A percentile compares a stretch with the other conserved stretches of the same genome.
Evolutionary conservation across 2,888 invertebrate species (phyloP).

Genomic region (Leuctra nigra): DNA sequence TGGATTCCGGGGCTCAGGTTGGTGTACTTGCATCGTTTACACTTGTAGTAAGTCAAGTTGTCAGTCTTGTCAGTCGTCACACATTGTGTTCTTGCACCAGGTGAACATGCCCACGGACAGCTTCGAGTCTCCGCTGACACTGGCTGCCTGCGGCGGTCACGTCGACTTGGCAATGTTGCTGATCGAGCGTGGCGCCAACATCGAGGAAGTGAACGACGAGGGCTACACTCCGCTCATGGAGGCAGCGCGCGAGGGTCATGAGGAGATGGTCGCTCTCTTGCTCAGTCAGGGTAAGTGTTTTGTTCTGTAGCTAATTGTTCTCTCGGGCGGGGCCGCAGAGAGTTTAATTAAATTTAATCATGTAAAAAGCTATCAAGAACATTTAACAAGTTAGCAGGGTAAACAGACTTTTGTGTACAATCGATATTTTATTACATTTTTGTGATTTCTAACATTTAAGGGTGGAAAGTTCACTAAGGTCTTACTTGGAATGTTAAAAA

Average conservation of each 20-base stretch:
- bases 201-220: slow-evolving; percentile 99
- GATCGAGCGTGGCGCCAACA: slow-evolving; percentile 94
- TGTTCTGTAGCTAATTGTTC: too few species aligned
- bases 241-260: slow-evolving; percentile 96
- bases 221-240: slow-evolving; percentile 99
- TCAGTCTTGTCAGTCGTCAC: background rate
- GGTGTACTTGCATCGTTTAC: too few species aligned
- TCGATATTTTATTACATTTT: too few species aligned
- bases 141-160: slow-evolving; percentile 98
- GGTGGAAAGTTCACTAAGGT: too few species aligned
- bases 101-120: slow-evolving; percentile 99
- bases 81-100: slow-evolving; percentile 33
- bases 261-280: slow-evolving; percentile 94
- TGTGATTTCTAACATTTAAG: too few species aligned
- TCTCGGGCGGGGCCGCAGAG: too few species aligned
- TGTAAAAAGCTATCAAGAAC: too few species aligned
- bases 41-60: too few species aligned
- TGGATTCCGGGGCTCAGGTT: slow-evolving; percentile 94
- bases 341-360: too few species aligned
- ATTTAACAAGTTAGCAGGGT: too few species aligned
- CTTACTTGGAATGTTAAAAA: too few species aligned
- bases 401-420: too few species aligned
- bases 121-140: slow-evolving; percentile 95
- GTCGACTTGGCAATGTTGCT: slow-evolving; percentile 93
- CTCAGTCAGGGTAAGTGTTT: slow-evolving; percentile 68